phyloP scores from a whole-genome alignment of 2,113 vertebrate species.

The Tonatia bakeri region DNA sequence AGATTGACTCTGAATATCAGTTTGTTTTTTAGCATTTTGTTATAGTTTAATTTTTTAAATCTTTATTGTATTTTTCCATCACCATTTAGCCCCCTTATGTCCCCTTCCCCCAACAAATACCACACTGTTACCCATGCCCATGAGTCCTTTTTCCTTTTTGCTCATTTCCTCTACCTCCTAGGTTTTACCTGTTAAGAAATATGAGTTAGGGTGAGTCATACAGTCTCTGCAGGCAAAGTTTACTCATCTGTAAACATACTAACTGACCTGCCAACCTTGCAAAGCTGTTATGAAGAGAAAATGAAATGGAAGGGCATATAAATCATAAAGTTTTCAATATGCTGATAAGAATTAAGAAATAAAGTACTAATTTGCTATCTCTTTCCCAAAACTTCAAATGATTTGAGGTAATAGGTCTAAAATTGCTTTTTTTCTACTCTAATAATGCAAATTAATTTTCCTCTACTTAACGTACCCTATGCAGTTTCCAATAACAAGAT shows the following conservation, averaged over 20 bases:
- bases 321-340: not conserved
- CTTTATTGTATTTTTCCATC: no score
- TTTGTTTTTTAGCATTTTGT: not conserved
- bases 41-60: no score
- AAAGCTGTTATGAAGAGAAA: slow-evolving; percentile 8
- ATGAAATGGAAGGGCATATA: slow-evolving; percentile 17
- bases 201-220: not conserved
- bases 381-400: not conserved
- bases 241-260: not conserved
- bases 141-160: no score
- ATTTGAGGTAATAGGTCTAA: slow-evolving; percentile 14
- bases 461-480: not conserved
- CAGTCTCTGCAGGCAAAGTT: not conserved
- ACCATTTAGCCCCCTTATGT: no score
- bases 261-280: not conserved
- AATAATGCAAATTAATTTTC: slow-evolving; percentile 6
- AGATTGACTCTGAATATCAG: not conserved
- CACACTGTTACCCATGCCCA: no score
- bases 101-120: no score
- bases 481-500: not conserved
- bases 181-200: not conserved
- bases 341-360: not conserved
- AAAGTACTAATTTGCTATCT: not conserved
- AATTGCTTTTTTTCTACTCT: slow-evolving; percentile 5
- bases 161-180: no score